These are phyloP conservation scores for Boleophthalmus pectinirostris DNA, from an alignment of 2,113 vertebrate species.

Conservation along the genomic window DNA sequence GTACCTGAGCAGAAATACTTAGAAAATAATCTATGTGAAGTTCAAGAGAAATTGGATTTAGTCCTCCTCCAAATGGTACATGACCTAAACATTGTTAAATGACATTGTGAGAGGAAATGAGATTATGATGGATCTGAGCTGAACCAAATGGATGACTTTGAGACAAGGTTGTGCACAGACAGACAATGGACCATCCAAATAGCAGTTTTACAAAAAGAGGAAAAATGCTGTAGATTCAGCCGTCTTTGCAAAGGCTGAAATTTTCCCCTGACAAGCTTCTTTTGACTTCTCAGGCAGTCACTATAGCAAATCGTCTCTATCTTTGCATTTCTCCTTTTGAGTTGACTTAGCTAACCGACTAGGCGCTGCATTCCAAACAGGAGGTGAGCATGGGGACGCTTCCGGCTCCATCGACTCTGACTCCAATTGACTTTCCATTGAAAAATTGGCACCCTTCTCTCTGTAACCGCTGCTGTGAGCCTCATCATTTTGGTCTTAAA, in stretches of 20 bases:
- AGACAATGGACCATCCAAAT: slow-evolving; percentile 9
- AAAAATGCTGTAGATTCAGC: neutral
- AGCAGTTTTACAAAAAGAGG: slow-evolving; percentile 3
- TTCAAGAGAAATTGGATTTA: slow-evolving; percentile 11
- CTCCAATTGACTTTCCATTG: too few relatives aligned
- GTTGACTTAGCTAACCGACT: too few relatives aligned
- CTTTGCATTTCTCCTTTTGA: too few relatives aligned
- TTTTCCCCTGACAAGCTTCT: too few relatives aligned
- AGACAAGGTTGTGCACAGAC: slow-evolving; percentile 10
- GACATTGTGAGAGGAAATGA: slow-evolving; percentile 4
- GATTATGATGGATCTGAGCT: slow-evolving; percentile 14
- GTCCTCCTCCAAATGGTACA: slow-evolving; percentile 6
- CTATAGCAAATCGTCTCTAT: too few relatives aligned
- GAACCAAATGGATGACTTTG: slow-evolving; percentile 6
- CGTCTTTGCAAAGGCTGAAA: neutral
- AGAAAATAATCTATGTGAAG: slow-evolving; percentile 8
- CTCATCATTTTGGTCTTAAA: too few relatives aligned
- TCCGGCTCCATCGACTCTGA: too few relatives aligned
- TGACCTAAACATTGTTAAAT: slow-evolving; percentile 14
- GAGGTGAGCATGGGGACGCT: too few relatives aligned
- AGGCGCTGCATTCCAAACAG: too few relatives aligned
- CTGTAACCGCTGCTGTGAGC: too few relatives aligned
- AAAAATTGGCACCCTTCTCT: too few relatives aligned
- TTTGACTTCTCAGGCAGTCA: too few relatives aligned
- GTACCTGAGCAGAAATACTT: slow-evolving; percentile 9